Base-by-base conservation (phyloP, 2,797 vertebrate species). In the Sylvia borin region DNA sequence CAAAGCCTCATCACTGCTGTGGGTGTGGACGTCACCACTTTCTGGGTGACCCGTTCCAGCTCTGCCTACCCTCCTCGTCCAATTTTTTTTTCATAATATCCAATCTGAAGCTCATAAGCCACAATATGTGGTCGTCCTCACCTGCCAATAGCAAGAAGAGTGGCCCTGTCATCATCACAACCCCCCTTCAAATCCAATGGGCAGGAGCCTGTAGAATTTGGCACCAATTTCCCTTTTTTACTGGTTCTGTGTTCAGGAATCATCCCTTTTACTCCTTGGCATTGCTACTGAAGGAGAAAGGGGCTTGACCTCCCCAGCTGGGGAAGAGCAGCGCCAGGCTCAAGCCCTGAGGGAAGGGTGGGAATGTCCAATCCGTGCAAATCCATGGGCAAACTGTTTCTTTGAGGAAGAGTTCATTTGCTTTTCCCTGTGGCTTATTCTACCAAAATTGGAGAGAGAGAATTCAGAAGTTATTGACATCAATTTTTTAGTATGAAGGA, bases 121-220 rank as follows among this genome's bases (percentile, higher is more conserved):
- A n/a, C 58, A 19, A 4, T n/a, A n/a, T n/a, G 12, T 32, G 64
- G 13, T 14, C 9, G 3, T 14, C 47, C 17, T 53, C 47, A 24
- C 27, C 19, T 43, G 57, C 14, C 26, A 8, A 22, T 45, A 40
- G 22, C 22, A 54, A 50, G 27, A 51, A 73, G 7, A 54, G 29
- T 22, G n/a, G 6, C n/a, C n/a, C 48, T 51, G 7, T 40, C 6
- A 1, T 57, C 11, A 8, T 8, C 1, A 1, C 50, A 84, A 7
- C 5, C 68, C 17, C 16, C 20, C 13, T 43, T 90, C 55, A 64
- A 29, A 71, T 25, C 51, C 36, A 27, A 19, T 42, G 16, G 36
- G 12, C 24, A 67, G 70, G 11, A 85, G 16, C 22, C 58, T 88
- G 20, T 26, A 65, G 58, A 70, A 47, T 48, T 74, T 38, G 53